phyloP scores from a whole-genome alignment of 2,113 vertebrate genomes.

The Alethe diademata region DNA sequence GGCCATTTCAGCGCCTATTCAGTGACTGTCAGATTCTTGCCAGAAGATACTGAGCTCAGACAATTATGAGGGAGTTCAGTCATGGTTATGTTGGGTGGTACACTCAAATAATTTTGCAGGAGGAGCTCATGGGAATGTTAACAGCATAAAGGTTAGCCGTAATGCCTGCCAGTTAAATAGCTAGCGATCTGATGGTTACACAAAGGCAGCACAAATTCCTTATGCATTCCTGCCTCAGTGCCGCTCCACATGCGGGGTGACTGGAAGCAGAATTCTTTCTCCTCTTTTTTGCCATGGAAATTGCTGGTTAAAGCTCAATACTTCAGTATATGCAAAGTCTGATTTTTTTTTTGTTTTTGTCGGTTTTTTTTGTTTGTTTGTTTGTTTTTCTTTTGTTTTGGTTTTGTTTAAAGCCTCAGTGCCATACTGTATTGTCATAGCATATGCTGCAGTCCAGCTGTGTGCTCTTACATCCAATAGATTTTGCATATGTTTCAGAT shows the following conservation, averaged over 20 bases:
- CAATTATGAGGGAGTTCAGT: neutral
- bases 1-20: neutral
- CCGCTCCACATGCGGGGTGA: neutral
- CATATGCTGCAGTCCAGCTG: neutral
- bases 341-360: neutral
- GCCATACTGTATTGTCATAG: neutral
- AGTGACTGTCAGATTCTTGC: neutral
- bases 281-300: neutral
- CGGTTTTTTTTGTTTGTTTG: neutral
- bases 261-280: neutral
- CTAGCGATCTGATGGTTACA: neutral
- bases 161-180: neutral
- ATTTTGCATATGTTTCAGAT: neutral
- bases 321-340: neutral
- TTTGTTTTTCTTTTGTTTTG: neutral
- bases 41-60: neutral
- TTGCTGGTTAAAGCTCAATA: neutral
- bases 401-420: neutral
- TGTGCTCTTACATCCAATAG: neutral
- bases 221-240: conserved; percentile 49
- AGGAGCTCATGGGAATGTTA: conserved; percentile 1
- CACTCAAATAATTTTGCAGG: neutral
- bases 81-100: neutral
- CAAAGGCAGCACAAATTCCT: conserved; percentile 48
- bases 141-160: neutral